Evolutionary conservation across 1,140 invertebrate genomes (phyloP).

Genomic region (Papilio aristodemus): DNA sequence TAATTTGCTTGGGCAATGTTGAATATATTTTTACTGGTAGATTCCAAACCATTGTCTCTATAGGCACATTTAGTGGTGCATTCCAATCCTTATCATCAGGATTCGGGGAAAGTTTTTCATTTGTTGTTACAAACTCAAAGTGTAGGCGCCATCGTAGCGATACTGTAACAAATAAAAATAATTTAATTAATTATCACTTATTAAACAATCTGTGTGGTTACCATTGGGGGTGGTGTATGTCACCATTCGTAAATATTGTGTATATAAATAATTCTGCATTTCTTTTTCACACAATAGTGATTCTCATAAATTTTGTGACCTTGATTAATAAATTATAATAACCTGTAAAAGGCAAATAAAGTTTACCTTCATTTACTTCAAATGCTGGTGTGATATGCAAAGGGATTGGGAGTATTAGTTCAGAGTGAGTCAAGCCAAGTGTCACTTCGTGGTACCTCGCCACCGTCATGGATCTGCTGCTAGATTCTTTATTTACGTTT

Average conservation of each 20-base stretch:
- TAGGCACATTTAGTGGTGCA: slow-evolving; percentile 90
- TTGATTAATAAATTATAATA: too few species aligned
- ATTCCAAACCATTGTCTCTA: slow-evolving; percentile 99
- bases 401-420: slow-evolving; percentile 95
- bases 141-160: slow-evolving; percentile 95
- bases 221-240: too few species aligned
- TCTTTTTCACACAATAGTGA: too few species aligned
- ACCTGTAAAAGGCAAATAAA: too few species aligned
- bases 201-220: slow-evolving; percentile 14
- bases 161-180: slow-evolving; percentile 81
- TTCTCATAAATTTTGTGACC: too few species aligned
- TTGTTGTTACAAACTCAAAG: slow-evolving; percentile 97
- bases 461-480: slow-evolving; percentile 81
- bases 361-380: slow-evolving; percentile 89
- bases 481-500: slow-evolving; percentile 67
- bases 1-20: slow-evolving; percentile 90
- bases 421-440: slow-evolving; percentile 91
- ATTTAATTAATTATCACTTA: slow-evolving; percentile 28
- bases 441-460: slow-evolving; percentile 96
- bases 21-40: slow-evolving; percentile 95
- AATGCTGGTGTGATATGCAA: slow-evolving; percentile 96
- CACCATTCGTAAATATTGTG: too few species aligned
- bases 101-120: slow-evolving; percentile 74
- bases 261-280: too few species aligned
- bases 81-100: slow-evolving; percentile 85